Conservation (phyloP, 2,797 vertebrate genomes). For the Enteromius anoplus region DNA sequence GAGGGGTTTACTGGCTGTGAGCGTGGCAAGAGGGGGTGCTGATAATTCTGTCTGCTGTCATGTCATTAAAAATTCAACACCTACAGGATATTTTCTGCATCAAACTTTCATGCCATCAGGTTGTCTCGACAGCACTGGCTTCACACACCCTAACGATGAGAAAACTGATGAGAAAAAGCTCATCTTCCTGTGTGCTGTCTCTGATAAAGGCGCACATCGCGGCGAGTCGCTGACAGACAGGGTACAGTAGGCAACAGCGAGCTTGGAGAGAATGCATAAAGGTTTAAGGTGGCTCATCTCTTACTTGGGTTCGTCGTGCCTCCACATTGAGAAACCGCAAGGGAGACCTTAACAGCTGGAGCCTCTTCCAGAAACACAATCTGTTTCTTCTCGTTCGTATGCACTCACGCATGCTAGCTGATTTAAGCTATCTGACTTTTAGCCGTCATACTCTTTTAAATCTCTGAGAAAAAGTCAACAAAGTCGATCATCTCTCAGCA, state of each 20-base stretch:
- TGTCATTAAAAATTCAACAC: slow-evolving; percentile 75
- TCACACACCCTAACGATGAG: slow-evolving; percentile 57
- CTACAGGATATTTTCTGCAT: slow-evolving; percentile 74
- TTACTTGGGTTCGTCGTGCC: slow-evolving; percentile 22
- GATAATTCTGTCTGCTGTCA: slow-evolving; percentile 66
- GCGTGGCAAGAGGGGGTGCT: slow-evolving; percentile 47
- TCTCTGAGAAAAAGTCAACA: slow-evolving; percentile 60
- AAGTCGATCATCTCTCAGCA: slow-evolving; percentile 58
- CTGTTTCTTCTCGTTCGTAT: slow-evolving; percentile 30
- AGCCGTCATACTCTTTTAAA: slow-evolving; percentile 57
- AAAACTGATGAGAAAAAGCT: slow-evolving; percentile 56
- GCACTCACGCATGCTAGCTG: neutral
- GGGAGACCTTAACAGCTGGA: slow-evolving; percentile 49
- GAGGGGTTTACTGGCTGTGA: slow-evolving; percentile 50
- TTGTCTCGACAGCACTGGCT: slow-evolving; percentile 61
- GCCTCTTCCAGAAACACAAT: slow-evolving; percentile 44
- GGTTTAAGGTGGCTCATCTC: slow-evolving; percentile 51
- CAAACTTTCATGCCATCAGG: slow-evolving; percentile 74
- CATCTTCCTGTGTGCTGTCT: slow-evolving; percentile 49
- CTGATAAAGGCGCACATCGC: slow-evolving; percentile 50
- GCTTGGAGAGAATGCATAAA: slow-evolving; percentile 17
- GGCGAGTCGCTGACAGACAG: slow-evolving; percentile 47
- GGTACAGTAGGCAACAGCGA: slow-evolving; percentile 34
- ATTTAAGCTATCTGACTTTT: slow-evolving; percentile 50
- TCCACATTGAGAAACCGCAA: slow-evolving; percentile 40